A percentile compares a stretch with the other conserved stretches of the same genome.
Conservation (phyloP, 2,797 vertebrate species). For the Scolopax bukidnonensis region DNA sequence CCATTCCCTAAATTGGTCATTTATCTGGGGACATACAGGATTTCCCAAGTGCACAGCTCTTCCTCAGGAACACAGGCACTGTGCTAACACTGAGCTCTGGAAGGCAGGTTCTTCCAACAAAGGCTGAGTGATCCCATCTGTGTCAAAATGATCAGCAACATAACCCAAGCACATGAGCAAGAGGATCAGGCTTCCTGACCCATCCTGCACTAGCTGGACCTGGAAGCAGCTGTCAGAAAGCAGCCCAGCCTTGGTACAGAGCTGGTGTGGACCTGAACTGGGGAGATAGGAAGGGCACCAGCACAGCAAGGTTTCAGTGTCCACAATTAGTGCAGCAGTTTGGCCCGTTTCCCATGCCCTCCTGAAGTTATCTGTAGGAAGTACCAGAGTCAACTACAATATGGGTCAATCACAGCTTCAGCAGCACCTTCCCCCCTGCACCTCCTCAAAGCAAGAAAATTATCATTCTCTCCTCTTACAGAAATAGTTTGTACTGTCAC, state of each 20-base stretch:
- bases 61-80: not conserved
- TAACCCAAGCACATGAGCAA: not conserved
- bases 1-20: not conserved
- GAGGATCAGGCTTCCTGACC: not conserved
- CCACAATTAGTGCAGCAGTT: not conserved
- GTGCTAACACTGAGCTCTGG: not conserved
- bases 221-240: not conserved
- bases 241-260: not conserved
- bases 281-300: not conserved
- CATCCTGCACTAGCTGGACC: rapidly evolving
- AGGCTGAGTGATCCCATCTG: rapidly evolving
- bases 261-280: not conserved
- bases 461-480: not conserved
- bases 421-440: not conserved
- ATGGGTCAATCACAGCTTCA: not conserved
- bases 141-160: not conserved
- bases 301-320: not conserved
- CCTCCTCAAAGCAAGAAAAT: not conserved
- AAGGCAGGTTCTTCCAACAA: not conserved
- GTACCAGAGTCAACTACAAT: not conserved
- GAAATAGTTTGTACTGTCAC: not conserved
- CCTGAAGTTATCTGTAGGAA: not conserved
- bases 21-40: not conserved
- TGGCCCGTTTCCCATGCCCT: not conserved
- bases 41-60: not conserved